Evolutionary conservation across 2,113 vertebrate species (phyloP).

Genomic region (Oenanthe melanoleuca): DNA sequence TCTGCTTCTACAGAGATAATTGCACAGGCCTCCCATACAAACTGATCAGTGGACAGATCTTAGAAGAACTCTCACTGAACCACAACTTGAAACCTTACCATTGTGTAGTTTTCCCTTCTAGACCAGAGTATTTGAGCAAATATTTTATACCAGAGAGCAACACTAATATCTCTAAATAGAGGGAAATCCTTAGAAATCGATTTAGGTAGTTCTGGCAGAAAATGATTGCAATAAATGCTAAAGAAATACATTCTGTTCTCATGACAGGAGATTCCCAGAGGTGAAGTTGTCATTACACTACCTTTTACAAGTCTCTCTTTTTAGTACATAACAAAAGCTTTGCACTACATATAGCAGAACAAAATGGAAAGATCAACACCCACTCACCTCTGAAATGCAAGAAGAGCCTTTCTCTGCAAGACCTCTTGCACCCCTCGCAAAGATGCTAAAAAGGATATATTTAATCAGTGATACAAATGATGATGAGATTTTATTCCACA

Average conservation of each 20-base stretch:
- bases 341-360: conserved; percentile 51
- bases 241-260: conserved; percentile 9
- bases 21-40: not conserved
- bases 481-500: not conserved
- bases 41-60: not conserved
- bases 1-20: not conserved
- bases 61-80: not conserved
- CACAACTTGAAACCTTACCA: not conserved
- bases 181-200: conserved; percentile 8
- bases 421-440: conserved; percentile 93
- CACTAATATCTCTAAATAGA: conserved; percentile 39
- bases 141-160: not conserved
- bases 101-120: not conserved
- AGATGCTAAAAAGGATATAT: conserved; percentile 82
- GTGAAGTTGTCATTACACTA: conserved; percentile 51
- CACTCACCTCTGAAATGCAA: conserved; percentile 95
- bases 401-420: conserved; percentile 95
- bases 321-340: conserved; percentile 34
- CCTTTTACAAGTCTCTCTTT: conserved; percentile 60
- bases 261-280: conserved; percentile 20
- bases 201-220: not conserved
- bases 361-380: conserved; percentile 68
- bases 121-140: not conserved
- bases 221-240: not conserved
- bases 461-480: conserved; percentile 55